A percentile compares a stretch with the other conserved stretches of the same genome.
These are phyloP conservation scores for Coturnix japonica DNA, from an alignment of 2,113 vertebrate genomes.

Conservation along the genomic window DNA sequence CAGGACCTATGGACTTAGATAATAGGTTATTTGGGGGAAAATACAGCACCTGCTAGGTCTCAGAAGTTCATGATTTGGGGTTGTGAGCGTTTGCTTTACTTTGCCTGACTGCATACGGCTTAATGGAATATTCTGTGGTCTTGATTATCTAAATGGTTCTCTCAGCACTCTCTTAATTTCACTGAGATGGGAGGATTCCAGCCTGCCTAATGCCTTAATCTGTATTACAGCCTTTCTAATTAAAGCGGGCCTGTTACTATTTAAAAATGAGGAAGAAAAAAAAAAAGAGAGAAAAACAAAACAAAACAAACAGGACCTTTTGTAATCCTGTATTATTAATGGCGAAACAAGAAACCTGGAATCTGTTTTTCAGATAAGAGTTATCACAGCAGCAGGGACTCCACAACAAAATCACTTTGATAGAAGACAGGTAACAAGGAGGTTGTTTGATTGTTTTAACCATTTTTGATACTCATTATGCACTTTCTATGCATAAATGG, in stretches of 20 bases:
- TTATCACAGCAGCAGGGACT: not conserved
- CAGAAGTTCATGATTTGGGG: not conserved
- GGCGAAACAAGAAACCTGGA: slow-evolving; percentile 27
- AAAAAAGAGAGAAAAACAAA: not conserved
- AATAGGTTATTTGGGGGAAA: not conserved
- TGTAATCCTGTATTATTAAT: slow-evolving; percentile 45
- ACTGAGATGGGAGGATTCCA: slow-evolving; percentile 46
- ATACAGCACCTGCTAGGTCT: not conserved
- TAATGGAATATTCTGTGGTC: not conserved
- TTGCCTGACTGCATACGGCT: not conserved
- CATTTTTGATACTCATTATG: not conserved
- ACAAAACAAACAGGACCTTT: not conserved
- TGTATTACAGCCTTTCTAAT: slow-evolving; percentile 70
- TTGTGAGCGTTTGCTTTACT: not conserved
- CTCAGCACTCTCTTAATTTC: slow-evolving; percentile 18
- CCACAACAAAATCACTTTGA: not conserved
- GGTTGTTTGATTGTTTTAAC: not conserved
- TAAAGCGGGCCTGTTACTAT: slow-evolving; percentile 62
- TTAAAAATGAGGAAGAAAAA: not conserved
- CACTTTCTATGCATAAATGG: not conserved
- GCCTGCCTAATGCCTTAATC: slow-evolving; percentile 73
- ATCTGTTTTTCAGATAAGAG: slow-evolving; percentile 16
- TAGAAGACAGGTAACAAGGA: not conserved
- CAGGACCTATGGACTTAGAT: not conserved
- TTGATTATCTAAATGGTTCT: slow-evolving; percentile 44